Base-by-base conservation (phyloP, 2,888 invertebrate genomes). In the Byasa hedistus region DNA sequence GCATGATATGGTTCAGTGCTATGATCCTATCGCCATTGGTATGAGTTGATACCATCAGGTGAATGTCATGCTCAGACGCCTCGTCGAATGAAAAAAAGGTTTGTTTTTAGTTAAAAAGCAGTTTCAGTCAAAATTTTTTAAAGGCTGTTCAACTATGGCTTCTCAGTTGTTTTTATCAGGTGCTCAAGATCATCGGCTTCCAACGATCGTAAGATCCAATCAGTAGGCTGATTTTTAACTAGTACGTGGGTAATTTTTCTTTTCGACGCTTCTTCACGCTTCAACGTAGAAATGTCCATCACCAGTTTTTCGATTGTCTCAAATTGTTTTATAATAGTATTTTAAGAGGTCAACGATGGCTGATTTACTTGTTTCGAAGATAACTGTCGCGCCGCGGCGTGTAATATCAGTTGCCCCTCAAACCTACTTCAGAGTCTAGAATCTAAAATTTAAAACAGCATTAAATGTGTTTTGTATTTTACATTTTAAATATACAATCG, bases 261-360 rank as follows among this genome's bases (percentile, higher is more conserved):
- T 21, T 57, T 61, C 22, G 22, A 24, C 19, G 17, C 12, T 32
- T 60, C 48, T 15, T 22, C 1, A 60, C 48, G 21, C 22, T 56
- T 62, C 58, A 60, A 64, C 65, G 59, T 61, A 60, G 58, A 39
- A 56, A 61, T 64, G 68, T 65, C 62, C 57, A 57, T 61, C 57
- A 65, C 64, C 60, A 62, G 61, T 58, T 68, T 59, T 66, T 68
- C 62, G 61, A 57, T 48, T 63, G 57, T 61, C 64, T 64, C 65
- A 69, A 62, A 69, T 61, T 64, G 64, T 55, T 65, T 68, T 61
- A 67, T 57, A 55, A 58, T 68, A 71, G 56, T 39, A 51, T 48
- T 75, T 81, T 82, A 80, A 75, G 80, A 81, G 84, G 85, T 84
- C 82, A 85, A 82, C 79, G 80, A 76, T 80, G 80, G 81, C 69